Conservation (phyloP, 2,888 invertebrate species). For the Tridacna crocea region DNA sequence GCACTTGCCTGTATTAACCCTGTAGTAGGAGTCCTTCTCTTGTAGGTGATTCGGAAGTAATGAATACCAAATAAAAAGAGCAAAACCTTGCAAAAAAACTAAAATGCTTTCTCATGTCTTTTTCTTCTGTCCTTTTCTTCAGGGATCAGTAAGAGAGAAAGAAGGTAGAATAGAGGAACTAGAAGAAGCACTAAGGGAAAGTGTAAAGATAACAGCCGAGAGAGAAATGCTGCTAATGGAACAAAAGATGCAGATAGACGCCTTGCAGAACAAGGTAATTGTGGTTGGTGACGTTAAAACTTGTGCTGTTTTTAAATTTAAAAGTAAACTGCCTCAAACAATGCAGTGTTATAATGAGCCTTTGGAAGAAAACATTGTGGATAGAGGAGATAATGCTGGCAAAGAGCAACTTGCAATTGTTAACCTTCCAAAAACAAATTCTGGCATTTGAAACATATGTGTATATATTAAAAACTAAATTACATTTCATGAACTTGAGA, state of each 20-base stretch:
- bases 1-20: too few species aligned
- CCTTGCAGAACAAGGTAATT: constrained; percentile 76
- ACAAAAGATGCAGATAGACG: constrained; percentile 83
- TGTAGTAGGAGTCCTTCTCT: too few species aligned
- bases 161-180: constrained; percentile 89
- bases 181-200: constrained; percentile 93
- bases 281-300: not conserved
- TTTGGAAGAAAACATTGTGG: not conserved
- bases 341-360: not conserved
- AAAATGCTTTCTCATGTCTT: too few species aligned
- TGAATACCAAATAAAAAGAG: too few species aligned
- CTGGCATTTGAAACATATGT: too few species aligned
- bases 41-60: too few species aligned
- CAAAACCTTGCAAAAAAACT: too few species aligned
- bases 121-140: not conserved
- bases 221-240: constrained; percentile 85
- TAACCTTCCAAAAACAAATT: too few species aligned
- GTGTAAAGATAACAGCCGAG: constrained; percentile 87
- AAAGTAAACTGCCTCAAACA: not conserved
- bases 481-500: too few species aligned
- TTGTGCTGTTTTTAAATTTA: not conserved
- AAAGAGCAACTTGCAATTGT: too few species aligned
- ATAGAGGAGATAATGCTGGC: too few species aligned
- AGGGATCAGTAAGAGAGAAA: constrained; percentile 80
- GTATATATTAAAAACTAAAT: too few species aligned